Percentiles rank a stretch among this genome's conserved stretches.
Conservation (phyloP, 2,888 invertebrate species). For the Drosophila subsilvestris region DNA sequence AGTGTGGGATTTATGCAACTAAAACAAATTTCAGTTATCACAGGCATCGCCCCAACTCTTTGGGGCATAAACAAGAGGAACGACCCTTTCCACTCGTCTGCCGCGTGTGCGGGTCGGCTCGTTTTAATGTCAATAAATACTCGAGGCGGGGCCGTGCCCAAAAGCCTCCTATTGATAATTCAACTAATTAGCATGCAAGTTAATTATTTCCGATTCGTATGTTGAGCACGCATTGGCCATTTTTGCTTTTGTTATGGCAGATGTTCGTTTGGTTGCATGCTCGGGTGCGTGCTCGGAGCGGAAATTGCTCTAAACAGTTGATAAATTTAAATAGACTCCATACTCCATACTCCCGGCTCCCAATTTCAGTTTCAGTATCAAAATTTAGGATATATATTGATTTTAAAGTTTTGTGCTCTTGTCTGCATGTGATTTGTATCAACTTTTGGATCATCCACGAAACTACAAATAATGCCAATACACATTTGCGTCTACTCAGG, state of each 20-base stretch:
- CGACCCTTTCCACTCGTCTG: constrained; percentile 5
- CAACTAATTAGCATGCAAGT: constrained; percentile 75
- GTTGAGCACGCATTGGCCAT: constrained; percentile 46
- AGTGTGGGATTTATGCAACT: constrained; percentile 48
- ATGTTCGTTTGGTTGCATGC: constrained; percentile 17
- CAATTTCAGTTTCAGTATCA: not conserved
- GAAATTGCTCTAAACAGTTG: constrained; percentile 36
- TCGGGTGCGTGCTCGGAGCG: constrained; percentile 20
- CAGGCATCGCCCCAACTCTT: constrained; percentile 17
- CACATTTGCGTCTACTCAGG: constrained; percentile 11
- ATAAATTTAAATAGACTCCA: constrained; percentile 45
- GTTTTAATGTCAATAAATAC: constrained; percentile 62
- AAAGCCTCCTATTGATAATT: constrained; percentile 58
- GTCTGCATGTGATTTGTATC: constrained; percentile 1
- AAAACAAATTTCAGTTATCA: constrained; percentile 46
- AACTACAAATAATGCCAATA: constrained; percentile 17
- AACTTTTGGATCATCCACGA: too few species aligned
- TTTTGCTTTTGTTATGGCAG: constrained; percentile 54
- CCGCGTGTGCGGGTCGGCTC: constrained; percentile 14
- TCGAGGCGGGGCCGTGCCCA: constrained; percentile 25
- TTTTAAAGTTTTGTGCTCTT: too few species aligned
- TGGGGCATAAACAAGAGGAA: constrained; percentile 43
- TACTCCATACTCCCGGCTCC: not conserved
- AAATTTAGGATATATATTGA: not conserved
- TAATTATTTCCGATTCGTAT: constrained; percentile 71